Evolutionary conservation across 2,888 invertebrate genomes (phyloP).

Genomic region (Dryocosmus kuriphilus): DNA sequence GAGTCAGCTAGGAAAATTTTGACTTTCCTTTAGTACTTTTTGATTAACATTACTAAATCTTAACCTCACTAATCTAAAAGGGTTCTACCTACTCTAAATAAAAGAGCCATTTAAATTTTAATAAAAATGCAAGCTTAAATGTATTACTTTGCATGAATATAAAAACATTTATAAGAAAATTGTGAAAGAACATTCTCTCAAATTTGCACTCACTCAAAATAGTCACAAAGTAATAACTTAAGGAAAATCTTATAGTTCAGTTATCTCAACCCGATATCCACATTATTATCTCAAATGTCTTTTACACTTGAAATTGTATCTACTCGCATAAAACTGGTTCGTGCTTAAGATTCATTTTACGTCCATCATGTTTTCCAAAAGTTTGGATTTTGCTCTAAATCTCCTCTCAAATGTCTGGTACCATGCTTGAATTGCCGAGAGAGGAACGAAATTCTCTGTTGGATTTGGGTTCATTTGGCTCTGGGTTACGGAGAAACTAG

Average conservation of each 20-base stretch:
- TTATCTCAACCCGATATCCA: background rate
- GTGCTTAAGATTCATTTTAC: background rate
- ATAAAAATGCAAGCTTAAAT: background rate
- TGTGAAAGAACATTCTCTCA: background rate
- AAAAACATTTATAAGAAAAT: background rate
- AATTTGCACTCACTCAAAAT: background rate
- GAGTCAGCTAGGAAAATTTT: no score
- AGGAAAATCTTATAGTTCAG: background rate
- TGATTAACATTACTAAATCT: background rate
- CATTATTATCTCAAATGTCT: background rate
- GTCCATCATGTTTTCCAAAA: constrained; percentile 88
- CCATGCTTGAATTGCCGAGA: constrained; percentile 94
- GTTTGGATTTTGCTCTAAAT: constrained; percentile 93
- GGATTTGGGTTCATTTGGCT: constrained; percentile 89
- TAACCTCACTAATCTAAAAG: background rate
- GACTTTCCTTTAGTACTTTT: background rate
- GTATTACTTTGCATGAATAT: background rate
- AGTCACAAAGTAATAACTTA: background rate
- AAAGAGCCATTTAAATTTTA: background rate
- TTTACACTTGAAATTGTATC: background rate
- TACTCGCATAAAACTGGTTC: background rate
- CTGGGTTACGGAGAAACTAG: constrained; percentile 92
- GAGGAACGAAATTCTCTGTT: constrained; percentile 90
- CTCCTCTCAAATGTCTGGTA: constrained; percentile 94
- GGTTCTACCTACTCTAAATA: background rate